A percentile compares a stretch with the other conserved stretches of the same genome.
Conservation (phyloP, 2,888 invertebrate species). For the Euproctis similis region DNA sequence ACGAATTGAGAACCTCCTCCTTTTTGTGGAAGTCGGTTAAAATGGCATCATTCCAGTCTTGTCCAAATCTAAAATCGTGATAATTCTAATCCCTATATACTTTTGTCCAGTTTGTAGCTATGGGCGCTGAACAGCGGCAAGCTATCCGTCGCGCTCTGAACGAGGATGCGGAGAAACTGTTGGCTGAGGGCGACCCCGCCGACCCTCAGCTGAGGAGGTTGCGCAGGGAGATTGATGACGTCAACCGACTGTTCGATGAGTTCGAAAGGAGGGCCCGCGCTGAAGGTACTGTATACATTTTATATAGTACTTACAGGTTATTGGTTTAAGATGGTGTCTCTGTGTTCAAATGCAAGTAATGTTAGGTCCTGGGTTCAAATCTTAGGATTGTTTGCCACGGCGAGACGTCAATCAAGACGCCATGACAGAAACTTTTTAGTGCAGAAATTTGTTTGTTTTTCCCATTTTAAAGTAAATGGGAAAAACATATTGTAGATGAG, state of each 20-base stretch:
- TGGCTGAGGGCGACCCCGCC: slow-evolving; percentile 96
- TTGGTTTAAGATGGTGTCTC: no score
- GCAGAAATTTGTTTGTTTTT: no score
- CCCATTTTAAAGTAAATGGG: no score
- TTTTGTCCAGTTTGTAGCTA: slow-evolving; percentile 85
- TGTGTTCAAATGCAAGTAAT: background rate
- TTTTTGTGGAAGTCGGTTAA: no score
- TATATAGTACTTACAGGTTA: slow-evolving; percentile 1
- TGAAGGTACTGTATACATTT: slow-evolving; percentile 84
- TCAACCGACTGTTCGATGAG: slow-evolving; percentile 94
- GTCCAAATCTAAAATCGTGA: no score
- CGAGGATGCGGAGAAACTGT: slow-evolving; percentile 96
- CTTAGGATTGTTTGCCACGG: slow-evolving; percentile 1
- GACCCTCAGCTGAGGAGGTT: slow-evolving; percentile 93
- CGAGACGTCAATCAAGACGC: no score
- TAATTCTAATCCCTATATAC: no score
- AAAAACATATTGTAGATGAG: no score
- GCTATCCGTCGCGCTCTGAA: slow-evolving; percentile 95
- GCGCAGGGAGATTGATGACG: slow-evolving; percentile 94
- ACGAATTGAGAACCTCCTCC: no score
- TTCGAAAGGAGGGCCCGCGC: slow-evolving; percentile 91
- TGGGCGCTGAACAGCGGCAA: slow-evolving; percentile 96
- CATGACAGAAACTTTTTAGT: no score
- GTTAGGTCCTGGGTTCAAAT: slow-evolving; percentile 1
- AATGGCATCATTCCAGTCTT: no score